These are phyloP conservation scores for Philereme transversata DNA, from an alignment of 2,888 invertebrate genomes.

Conservation along the genomic window DNA sequence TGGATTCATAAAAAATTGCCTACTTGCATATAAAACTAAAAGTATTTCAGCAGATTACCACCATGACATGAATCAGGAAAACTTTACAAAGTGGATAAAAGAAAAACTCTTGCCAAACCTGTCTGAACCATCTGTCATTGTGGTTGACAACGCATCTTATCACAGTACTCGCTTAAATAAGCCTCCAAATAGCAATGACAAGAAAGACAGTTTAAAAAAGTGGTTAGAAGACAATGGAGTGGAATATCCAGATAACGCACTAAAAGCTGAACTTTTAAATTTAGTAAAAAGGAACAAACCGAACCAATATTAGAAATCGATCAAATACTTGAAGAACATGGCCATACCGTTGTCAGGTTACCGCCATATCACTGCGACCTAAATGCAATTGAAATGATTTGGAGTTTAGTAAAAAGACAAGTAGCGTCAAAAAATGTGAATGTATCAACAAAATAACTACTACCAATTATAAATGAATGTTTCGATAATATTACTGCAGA, in stretches of 20 bases:
- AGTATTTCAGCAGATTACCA: not conserved
- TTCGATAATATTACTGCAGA: too few relatives aligned
- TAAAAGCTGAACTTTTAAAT: slow-evolving; percentile 35
- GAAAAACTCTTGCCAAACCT: slow-evolving; percentile 33
- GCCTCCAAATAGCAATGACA: too few relatives aligned
- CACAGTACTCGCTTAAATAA: too few relatives aligned
- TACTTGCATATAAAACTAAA: not conserved
- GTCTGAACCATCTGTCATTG: slow-evolving; percentile 26
- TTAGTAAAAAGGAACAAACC: slow-evolving; percentile 36
- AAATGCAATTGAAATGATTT: slow-evolving; percentile 32
- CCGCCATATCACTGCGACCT: slow-evolving; percentile 35
- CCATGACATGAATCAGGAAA: not conserved
- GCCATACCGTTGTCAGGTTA: slow-evolving; percentile 34
- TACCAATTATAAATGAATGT: too few relatives aligned
- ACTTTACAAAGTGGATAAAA: slow-evolving; percentile 30
- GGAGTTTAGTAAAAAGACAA: too few relatives aligned
- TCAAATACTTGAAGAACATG: slow-evolving; percentile 33
- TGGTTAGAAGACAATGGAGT: slow-evolving; percentile 34
- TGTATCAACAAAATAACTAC: too few relatives aligned
- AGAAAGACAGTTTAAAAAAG: slow-evolving; percentile 26
- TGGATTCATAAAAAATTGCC: not conserved
- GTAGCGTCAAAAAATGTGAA: too few relatives aligned
- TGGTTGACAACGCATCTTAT: slow-evolving; percentile 33
- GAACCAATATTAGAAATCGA: slow-evolving; percentile 31
- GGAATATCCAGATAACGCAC: slow-evolving; percentile 31